Percentiles rank a stretch among this genome's conserved stretches.
Conservation (phyloP, 2,888 invertebrate genomes). For the Loripinus fragilis region DNA sequence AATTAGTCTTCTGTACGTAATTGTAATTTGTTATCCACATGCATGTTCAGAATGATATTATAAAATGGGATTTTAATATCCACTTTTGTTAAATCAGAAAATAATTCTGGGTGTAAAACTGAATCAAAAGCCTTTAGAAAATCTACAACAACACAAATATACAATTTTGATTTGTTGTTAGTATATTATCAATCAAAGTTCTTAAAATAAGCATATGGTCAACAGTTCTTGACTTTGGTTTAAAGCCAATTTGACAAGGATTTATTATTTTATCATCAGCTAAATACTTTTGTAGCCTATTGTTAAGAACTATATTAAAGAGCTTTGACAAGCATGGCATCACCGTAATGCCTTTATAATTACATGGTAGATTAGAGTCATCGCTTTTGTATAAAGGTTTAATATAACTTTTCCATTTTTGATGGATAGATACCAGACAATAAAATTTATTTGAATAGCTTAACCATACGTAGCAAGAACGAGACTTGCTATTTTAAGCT, state of each 20-base stretch:
- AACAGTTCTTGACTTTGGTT: neutral
- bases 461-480: neutral
- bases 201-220: neutral
- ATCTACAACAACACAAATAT: neutral
- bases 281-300: neutral
- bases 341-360: neutral
- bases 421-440: neutral
- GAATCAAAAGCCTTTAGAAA: neutral
- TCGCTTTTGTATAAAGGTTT: neutral
- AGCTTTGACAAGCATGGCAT: neutral
- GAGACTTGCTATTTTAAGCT: neutral
- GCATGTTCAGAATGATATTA: neutral
- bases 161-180: neutral
- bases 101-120: neutral
- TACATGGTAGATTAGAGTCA: neutral
- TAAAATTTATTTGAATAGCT: neutral
- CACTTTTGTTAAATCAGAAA: neutral
- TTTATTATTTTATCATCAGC: neutral
- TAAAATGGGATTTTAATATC: neutral
- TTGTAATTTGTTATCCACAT: neutral
- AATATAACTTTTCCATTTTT: neutral
- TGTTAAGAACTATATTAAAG: neutral
- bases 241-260: neutral
- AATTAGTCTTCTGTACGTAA: neutral
- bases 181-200: neutral